phyloP scores from a whole-genome alignment of 2,888 invertebrate species.

The Dicroscelio sp. region DNA sequence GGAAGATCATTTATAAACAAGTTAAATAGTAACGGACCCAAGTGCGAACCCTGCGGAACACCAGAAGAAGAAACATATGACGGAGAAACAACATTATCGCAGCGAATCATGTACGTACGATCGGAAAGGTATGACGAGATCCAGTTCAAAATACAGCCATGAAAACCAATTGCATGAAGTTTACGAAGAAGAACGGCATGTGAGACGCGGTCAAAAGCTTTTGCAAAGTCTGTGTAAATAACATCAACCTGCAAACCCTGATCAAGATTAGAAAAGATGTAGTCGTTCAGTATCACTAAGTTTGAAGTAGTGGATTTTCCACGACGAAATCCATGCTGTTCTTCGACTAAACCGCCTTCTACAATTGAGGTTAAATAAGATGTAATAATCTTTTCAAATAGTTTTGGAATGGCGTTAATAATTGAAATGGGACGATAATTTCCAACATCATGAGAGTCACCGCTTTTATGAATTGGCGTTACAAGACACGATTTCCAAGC shows the following conservation, averaged over 20 bases:
- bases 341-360: neutral
- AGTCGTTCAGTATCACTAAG: neutral
- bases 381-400: neutral
- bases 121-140: neutral
- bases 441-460: neutral
- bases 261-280: neutral
- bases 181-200: neutral
- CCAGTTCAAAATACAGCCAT: neutral
- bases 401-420: neutral
- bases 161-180: neutral
- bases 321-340: neutral
- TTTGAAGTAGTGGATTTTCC: neutral
- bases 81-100: neutral
- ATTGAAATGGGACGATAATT: neutral
- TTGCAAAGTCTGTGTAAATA: neutral
- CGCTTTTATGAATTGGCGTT: neutral
- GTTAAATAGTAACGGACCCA: constrained; percentile 27
- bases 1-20: neutral
- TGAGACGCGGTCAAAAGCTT: neutral
- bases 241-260: neutral
- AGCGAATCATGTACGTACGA: neutral
- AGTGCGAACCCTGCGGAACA: neutral
- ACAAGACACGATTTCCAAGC: neutral
- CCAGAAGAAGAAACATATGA: neutral
- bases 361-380: neutral